Evolutionary conservation across 1,140 invertebrate genomes (phyloP).

Genomic region (Ostrea denselamellosa): DNA sequence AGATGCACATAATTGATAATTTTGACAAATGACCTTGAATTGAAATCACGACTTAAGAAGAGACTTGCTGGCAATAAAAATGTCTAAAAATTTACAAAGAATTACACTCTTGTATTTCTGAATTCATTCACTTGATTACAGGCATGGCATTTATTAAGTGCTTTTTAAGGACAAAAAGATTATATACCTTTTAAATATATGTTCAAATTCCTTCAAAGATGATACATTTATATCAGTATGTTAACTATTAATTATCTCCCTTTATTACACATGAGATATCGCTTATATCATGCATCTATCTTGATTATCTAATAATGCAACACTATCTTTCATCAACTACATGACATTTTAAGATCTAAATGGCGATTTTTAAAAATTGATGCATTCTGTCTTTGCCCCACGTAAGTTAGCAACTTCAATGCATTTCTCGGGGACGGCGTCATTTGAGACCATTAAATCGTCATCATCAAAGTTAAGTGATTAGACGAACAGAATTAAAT

Average conservation of each 20-base stretch:
- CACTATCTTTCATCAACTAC: not conserved
- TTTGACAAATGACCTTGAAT: too few relatives aligned
- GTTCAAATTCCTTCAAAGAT: not conserved
- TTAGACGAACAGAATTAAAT: not conserved
- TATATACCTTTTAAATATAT: not conserved
- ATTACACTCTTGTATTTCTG: not conserved
- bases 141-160: not conserved
- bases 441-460: not conserved
- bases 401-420: slow-evolving; percentile 7
- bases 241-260: not conserved
- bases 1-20: too few relatives aligned
- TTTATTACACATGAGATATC: not conserved
- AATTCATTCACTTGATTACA: not conserved
- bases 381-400: not conserved
- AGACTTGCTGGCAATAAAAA: too few relatives aligned
- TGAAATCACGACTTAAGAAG: too few relatives aligned
- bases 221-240: not conserved
- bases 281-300: not conserved
- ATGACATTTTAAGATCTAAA: not conserved
- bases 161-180: not conserved
- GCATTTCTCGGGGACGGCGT: not conserved
- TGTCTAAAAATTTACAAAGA: not conserved
- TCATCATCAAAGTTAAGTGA: slow-evolving; percentile 28
- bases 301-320: not conserved
- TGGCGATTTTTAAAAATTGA: not conserved